Base-by-base conservation (phyloP, 2,888 invertebrate genomes). In the Diarsia brunnea region DNA sequence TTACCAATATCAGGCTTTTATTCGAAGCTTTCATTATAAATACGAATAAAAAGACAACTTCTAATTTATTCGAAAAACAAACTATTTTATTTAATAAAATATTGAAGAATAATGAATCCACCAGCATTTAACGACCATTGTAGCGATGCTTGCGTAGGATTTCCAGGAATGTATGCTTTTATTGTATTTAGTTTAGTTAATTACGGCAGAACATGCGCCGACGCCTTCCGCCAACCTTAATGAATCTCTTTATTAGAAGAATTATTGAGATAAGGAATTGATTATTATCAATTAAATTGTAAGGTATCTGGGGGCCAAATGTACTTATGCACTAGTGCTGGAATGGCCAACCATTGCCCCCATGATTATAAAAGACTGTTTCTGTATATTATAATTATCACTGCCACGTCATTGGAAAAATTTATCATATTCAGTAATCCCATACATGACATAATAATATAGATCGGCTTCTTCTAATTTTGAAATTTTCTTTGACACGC, bases 171-270 rank as follows among this genome's bases (percentile, higher is more conserved):
- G 24, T 78, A 69, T 91, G 85, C 78, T 87, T 88, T 90, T 89
- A 87, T 90, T 91, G 87, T 81, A 83, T 75, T 82, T 84, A 81
- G 89, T 90, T 90, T 84, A 89, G 88, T 92, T 94, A 93, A 93
- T 93, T 94, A 92, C 88, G 88, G 82, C 79, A 82, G 81, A 87
- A 88, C 85, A 89, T 73, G 85, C 90, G 87, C 92, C 88, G 87
- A 89, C 90, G 89, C 89, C 82, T 86, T 82, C 82, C 80, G 81
- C 83, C 78, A 82, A 71, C 73, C 38, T 67, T 82, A 83, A 85
- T 85, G 47, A 81, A 69, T 75, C 49, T 69, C 68, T 47, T 81
- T 74, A 58, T 79, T 67, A 68, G 68, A 71, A 75, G 19, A 75
- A 69, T 49, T 63, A 55, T 69, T 14, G 14, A 45, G 58, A 80